A percentile compares a stretch with the other conserved stretches of the same genome.
phyloP scores from a whole-genome alignment of 2,888 invertebrate genomes.

The Apamea crenata region DNA sequence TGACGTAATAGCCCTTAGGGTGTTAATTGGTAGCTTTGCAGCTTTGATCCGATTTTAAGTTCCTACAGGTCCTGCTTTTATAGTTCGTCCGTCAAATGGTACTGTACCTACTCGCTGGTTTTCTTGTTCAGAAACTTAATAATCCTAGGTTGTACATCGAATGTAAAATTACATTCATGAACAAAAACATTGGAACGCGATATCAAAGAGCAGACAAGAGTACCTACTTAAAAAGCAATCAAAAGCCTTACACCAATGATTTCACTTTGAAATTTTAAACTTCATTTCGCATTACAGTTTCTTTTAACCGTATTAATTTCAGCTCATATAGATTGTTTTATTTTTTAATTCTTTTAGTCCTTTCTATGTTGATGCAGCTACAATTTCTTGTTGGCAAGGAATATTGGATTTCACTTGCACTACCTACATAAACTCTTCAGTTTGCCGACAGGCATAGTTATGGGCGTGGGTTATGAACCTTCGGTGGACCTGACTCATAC shows the following conservation, averaged over 20 bases:
- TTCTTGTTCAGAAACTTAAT: conserved; percentile 1
- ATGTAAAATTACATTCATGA: conserved; percentile 14
- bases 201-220: conserved; percentile 15
- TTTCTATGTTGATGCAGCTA: conserved; percentile 35
- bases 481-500: conserved; percentile 75
- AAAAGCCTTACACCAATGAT: conserved; percentile 48
- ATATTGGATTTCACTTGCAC: conserved; percentile 71
- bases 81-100: neutral
- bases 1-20: neutral
- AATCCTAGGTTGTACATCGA: neutral
- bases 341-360: conserved; percentile 38
- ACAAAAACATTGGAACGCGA: conserved; percentile 24
- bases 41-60: neutral
- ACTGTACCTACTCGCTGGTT: neutral
- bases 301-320: conserved; percentile 53
- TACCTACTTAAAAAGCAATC: conserved; percentile 57
- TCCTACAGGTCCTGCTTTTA: neutral
- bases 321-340: conserved; percentile 23
- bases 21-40: neutral
- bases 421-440: conserved; percentile 66
- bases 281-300: conserved; percentile 53
- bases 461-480: conserved; percentile 75
- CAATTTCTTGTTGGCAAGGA: conserved; percentile 54
- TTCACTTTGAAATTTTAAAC: conserved; percentile 56
- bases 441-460: conserved; percentile 59